Evolutionary conservation across 2,888 invertebrate genomes (phyloP), one percentile per base, ranked within the genome.

Genomic region (Rhimphoctona megacephalus): DNA sequence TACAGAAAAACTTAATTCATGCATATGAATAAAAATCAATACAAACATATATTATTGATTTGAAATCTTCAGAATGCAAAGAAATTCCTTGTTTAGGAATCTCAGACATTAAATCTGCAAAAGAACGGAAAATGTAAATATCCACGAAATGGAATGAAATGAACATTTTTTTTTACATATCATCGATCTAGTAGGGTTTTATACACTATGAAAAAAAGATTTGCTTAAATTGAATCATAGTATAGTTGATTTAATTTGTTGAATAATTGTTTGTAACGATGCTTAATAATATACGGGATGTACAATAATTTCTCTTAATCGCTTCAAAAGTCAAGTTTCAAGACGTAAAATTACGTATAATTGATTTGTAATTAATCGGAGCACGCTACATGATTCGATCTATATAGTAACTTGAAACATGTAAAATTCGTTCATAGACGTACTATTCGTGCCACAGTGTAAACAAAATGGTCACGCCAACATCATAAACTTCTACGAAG

Each of bases 391-490:
- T 36, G 64, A 70, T 33, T 8, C 22, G 52, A 77, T 36, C 52
- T 25, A 36, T 25, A 36, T 22, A 30, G 30, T n/a, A 69, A 49
- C 73, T 81, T 67, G 72, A 39, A 86, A 72, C 78, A 61, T 81
- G 84, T 64, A 46, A n/a, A 54, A 86, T 81, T 83, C 78, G 78
- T 70, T 79, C 81, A 77, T 81, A 70, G 81, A 73, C 73, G 73
- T 57, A 43, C 76, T 67, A 77, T 74, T 83, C 80, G 77, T 79
- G 69, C 84, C 74, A 64, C 81, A 88, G 88, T 90, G 89, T 89
- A 91, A 92, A 92, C 90, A 92, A 90, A 91, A 91, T 89, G 87
- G 88, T 90, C 91, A 90, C 90, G 90, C 88, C 90, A 90, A 90
- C 89, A 88, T 90, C 91, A 90, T 91, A 91, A 91, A 91, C 91